Evolutionary conservation across 2,113 vertebrate species (phyloP).

Genomic region (Pyrgilauda ruficollis): DNA sequence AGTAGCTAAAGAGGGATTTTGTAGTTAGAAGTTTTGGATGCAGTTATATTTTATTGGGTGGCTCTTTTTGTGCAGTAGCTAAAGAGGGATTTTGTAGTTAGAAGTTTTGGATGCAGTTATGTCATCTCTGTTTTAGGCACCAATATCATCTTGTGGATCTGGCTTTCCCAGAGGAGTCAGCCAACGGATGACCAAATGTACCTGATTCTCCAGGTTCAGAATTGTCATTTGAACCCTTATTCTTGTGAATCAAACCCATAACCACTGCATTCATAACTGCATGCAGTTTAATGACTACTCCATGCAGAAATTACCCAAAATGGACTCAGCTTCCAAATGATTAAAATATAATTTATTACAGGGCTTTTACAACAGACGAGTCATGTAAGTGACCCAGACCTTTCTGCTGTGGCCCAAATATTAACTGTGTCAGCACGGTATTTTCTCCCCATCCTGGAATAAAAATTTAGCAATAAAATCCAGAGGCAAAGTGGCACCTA

Average conservation of each 20-base stretch:
- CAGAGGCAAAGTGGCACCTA: constrained; percentile 47
- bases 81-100: not conserved
- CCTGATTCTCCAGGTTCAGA: not conserved
- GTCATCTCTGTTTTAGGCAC: not conserved
- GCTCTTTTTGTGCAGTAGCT: not conserved
- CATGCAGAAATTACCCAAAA: not conserved
- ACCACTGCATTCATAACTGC: not conserved
- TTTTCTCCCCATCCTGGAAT: constrained; percentile 16
- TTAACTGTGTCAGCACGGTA: not conserved
- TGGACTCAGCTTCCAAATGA: not conserved
- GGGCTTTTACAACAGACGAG: not conserved
- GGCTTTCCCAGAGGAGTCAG: not conserved
- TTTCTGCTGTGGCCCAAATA: not conserved
- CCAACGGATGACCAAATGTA: not conserved
- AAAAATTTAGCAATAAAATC: constrained; percentile 54
- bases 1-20: not conserved
- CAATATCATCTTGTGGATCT: not conserved
- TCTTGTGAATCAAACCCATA: not conserved
- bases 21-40: not conserved
- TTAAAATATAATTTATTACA: not conserved
- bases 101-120: not conserved
- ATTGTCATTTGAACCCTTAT: not conserved
- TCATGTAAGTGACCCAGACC: not conserved
- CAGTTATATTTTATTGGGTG: fast-evolving
- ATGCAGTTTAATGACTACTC: not conserved